Base-by-base conservation (phyloP, 2,888 invertebrate species). In the Timandra comae region DNA sequence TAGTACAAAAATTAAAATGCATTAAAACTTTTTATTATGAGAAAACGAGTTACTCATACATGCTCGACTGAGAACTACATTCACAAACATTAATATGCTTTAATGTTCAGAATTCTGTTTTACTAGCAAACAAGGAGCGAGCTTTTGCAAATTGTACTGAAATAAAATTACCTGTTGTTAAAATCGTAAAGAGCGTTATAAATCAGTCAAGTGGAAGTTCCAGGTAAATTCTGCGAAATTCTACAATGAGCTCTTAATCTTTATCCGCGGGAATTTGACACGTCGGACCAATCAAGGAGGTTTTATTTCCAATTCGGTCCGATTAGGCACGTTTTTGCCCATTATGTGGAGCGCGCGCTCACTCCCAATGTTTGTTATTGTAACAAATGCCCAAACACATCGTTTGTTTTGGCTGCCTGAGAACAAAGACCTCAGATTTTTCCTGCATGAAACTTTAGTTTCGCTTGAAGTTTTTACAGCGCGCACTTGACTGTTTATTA, bases 321-420 rank as follows among this genome's bases (percentile, higher is more conserved):
- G 73, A 73, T 77, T 76, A 63, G 62, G 71, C 78, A 78, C 78
- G 76, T 77, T 67, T 67, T 60, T 60, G 59, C 63, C 50, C 55
- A 52, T 56, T 53, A 56, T 48, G 42, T 41, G 45, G 52, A 49
- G 54, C 56, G 53, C 58, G 38, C 44, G 49, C 52, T 58, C 45
- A 56, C 50, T 59, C 61, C 60, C 59, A 55, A 56, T 69, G 71
- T 74, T 78, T 81, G 77, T 78, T 81, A 78, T 80, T 73, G 70
- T 70, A 75, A 64, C 69, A 64, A 76, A 71, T 63, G 65, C 67
- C 69, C 70, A 75, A 78, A 79, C 78, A 73, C 52, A 50, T 49
- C 62, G 67, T 72, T 72, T 81, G 81, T 82, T 84, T 82, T 81
- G 82, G 74, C 81, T 79, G 62, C 58, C 40, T 47, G 55, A 72